phyloP scores from a whole-genome alignment of 2,797 vertebrate genomes.

The Tangara arthus region DNA sequence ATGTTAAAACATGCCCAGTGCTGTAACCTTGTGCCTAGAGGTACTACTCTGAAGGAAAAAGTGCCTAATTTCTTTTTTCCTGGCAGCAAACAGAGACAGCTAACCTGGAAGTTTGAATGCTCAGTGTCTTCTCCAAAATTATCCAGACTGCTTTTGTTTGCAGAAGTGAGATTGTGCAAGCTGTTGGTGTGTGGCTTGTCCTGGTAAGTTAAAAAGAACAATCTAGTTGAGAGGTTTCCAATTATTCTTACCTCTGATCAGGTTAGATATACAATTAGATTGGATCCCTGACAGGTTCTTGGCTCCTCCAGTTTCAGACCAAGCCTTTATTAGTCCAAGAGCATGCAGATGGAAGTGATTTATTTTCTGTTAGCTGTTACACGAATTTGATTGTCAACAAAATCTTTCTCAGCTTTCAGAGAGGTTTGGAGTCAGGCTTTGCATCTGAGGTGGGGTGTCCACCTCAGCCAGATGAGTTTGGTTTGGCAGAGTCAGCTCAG shows the following conservation, averaged over 20 bases:
- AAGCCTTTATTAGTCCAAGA: constrained; percentile 16
- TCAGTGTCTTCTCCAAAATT: constrained; percentile 10
- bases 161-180: constrained; percentile 19
- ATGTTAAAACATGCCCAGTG: constrained; percentile 25
- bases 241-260: constrained; percentile 48
- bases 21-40: constrained; percentile 19
- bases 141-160: constrained; percentile 34
- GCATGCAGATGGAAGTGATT: constrained; percentile 44
- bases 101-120: background rate
- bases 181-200: constrained; percentile 34
- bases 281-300: constrained; percentile 39
- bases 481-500: background rate
- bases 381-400: constrained; percentile 45
- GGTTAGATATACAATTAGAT: constrained; percentile 37
- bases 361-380: constrained; percentile 41
- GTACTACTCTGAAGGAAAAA: background rate
- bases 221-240: constrained; percentile 41
- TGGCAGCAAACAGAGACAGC: background rate
- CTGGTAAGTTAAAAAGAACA: constrained; percentile 5
- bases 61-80: background rate
- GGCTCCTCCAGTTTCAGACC: constrained; percentile 1
- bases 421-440: background rate
- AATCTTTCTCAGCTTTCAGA: background rate
- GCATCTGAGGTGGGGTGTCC: background rate
- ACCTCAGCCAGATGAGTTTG: background rate